phyloP scores from a whole-genome alignment of 1,140 invertebrate genomes.

The Drosophila arawakana region DNA sequence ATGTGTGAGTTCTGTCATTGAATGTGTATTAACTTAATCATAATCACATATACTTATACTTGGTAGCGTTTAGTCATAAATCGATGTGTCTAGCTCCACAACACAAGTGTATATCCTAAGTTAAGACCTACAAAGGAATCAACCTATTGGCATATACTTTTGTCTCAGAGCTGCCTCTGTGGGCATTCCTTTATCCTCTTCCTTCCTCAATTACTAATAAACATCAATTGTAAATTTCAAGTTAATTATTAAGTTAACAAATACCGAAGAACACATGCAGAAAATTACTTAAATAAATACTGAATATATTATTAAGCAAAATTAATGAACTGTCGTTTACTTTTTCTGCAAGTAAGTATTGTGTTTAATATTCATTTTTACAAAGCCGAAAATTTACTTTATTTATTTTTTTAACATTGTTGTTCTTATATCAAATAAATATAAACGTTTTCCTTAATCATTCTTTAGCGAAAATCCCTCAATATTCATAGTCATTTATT shows the following conservation, averaged over 20 bases:
- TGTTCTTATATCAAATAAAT: too few species aligned
- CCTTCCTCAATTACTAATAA: conserved; percentile 21
- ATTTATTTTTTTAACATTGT: too few species aligned
- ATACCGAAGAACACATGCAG: conserved; percentile 41
- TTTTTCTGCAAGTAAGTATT: conserved; percentile 35
- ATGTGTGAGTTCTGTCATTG: conserved; percentile 33
- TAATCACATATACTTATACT: conserved; percentile 30
- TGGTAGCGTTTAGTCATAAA: conserved; percentile 25
- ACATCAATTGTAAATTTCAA: conserved; percentile 51
- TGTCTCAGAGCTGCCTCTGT: conserved; percentile 1
- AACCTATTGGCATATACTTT: conserved; percentile 17
- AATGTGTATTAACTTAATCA: conserved; percentile 18
- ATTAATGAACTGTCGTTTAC: conserved; percentile 10
- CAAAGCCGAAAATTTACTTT: too few species aligned
- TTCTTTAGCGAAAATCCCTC: not conserved
- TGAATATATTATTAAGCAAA: conserved; percentile 75
- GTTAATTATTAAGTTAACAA: conserved; percentile 36
- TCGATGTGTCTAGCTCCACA: conserved; percentile 25
- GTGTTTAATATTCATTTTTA: not conserved
- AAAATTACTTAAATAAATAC: conserved; percentile 80
- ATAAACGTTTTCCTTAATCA: not conserved
- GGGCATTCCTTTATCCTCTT: not conserved
- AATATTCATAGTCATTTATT: not conserved
- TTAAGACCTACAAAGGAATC: conserved; percentile 25
- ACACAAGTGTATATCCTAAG: conserved; percentile 35